Evolutionary conservation across 2,113 vertebrate genomes (phyloP), one percentile per base, ranked within the genome.

Genomic region (Centropus bengalensis): DNA sequence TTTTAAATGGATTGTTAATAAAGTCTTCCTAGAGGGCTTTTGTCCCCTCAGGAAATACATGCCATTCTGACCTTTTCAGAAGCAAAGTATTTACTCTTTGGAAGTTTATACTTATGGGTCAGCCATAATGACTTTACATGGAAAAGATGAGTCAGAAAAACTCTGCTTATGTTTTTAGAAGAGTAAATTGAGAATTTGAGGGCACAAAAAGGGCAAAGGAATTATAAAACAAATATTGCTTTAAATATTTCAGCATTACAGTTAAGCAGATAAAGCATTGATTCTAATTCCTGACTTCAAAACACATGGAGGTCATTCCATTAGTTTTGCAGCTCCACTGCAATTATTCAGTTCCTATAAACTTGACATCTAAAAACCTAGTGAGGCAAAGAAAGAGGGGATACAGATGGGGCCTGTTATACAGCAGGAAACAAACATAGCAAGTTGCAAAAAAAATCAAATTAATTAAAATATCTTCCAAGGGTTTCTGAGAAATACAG

Each of bases 41-140:
- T 84, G 47, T 86, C 64, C 81, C 59, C 47, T 84, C 54, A 74
- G 84, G 54, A 95, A 95, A 77, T 32, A 27, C 20, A 54, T 63
- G 64, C 56, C 40, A 81, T 81, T 91, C 63, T 0, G 2, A 73
- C 36, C 58, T 89, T 87, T 89, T 83, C 89, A 92, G 69, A 80
- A 52, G 45, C 33, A 54, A 93, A 94, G 28, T 70, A 85, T 74
- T 89, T 89, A 55, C 60, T 89, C 74, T 78, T 89, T 78, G 87
- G 75, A 95, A 95, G 59, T 77, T 77, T 80, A n/a, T 60, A 74
- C 89, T 86, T 86, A 82, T 74, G 76, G 89, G 74, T 82, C 84
- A 88, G 69, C 54, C 49, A 64, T 49, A 73, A 71, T 20, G 91
- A 86, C 21, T 86, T 94, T 52, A 56, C 38, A 68, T 32, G 73